Percentiles rank a stretch among this genome's conserved stretches.
phyloP scores from a whole-genome alignment of 1,140 invertebrate species.

The Sogatella furcifera region DNA sequence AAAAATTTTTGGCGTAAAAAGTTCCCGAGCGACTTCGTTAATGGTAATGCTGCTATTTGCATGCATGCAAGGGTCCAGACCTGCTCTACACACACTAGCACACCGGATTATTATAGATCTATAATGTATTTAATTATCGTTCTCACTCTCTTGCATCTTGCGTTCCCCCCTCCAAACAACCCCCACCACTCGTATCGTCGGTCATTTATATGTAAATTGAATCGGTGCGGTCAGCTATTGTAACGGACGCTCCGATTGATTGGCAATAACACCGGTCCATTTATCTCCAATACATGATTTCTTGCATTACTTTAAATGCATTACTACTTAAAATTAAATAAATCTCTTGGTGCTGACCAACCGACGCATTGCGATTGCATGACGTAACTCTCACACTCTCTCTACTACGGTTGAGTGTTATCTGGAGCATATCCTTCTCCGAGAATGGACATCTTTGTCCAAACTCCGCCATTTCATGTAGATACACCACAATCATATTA shows the following conservation, averaged over 20 bases:
- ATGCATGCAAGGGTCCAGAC: background rate
- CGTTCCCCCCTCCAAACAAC: background rate
- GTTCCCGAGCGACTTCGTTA: background rate
- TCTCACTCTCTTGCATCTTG: background rate
- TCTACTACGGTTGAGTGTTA: no score
- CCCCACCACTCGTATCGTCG: background rate
- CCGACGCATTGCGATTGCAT: no score
- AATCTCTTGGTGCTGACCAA: background rate
- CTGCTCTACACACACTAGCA: background rate
- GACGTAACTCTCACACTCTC: no score
- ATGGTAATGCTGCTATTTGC: constrained; percentile 1
- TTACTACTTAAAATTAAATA: constrained; percentile 3
- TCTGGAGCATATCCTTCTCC: no score
- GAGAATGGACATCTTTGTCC: no score
- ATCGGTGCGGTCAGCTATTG: background rate
- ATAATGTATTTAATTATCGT: constrained; percentile 3
- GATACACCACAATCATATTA: no score
- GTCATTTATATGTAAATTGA: constrained; percentile 2
- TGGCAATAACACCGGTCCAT: constrained; percentile 1
- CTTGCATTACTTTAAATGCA: background rate
- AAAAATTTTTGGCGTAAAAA: no score
- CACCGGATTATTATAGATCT: background rate
- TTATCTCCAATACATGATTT: background rate
- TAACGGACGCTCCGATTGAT: background rate
- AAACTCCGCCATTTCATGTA: no score